Base-by-base conservation (phyloP, 1,140 invertebrate species). In the Trachymyrmex cornetzi region DNA sequence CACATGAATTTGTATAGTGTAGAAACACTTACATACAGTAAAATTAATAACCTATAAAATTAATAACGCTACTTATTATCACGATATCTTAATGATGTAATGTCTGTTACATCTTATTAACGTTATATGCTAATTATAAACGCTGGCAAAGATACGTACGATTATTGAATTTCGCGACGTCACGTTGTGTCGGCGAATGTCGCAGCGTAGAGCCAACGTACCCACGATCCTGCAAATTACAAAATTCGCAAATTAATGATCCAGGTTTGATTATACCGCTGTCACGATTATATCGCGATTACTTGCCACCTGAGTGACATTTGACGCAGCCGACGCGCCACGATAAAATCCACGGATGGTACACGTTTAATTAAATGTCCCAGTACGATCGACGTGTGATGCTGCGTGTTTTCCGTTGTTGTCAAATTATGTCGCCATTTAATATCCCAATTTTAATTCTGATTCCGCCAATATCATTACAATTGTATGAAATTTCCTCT, bases 161-260 rank as follows among this genome's bases (percentile, higher is more conserved):
- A 61, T 72, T 82, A 82, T 82, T 61, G 24, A 82, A 82, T 72
- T 82, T 72, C 19, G 19, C 67, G 24, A 48, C 55, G 34, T 81
- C 38, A 11, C 38, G 11, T 38, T 16, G 38, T 14, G 34, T 11
- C 22, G 74, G 5, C 22, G 79, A 81, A 75, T n/a, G 48, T 61
- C 55, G 24, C 9, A 44, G 66, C 38, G 14, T 50, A 30, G 9
- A 63, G 38, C 27, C n/a, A 48, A 55, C 80, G 24, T 44, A 44
- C 27, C 34, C 48, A 24, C 48, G 55, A 74, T 61, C 38, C 19
- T 57, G 69, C 64, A 81, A 75, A 84, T 84, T 84, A 84, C 55
- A 74, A 84, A 84, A 84, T 84, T 84, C 44, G 55, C 69, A 75
- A 84, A 84, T 84, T 84, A 84, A 84, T 74, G 69, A 82, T 74